Evolutionary conservation across 2,113 vertebrate genomes (phyloP).

Genomic region (Nipponia nippon): DNA sequence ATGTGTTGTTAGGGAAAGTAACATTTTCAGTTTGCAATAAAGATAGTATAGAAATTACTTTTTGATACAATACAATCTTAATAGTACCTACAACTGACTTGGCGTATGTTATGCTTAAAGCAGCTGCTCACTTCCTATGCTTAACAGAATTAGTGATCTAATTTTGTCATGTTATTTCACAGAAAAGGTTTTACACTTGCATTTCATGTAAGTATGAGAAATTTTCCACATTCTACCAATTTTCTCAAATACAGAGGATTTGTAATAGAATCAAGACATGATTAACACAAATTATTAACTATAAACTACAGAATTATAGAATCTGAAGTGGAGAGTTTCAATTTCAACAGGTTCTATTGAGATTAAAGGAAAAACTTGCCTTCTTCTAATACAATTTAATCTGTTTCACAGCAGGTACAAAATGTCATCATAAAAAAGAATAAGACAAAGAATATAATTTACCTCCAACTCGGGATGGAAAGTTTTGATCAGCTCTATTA

Average conservation of each 20-base stretch:
- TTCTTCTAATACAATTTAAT: neutral
- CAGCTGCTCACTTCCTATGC: slow-evolving; percentile 19
- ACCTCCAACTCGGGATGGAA: neutral
- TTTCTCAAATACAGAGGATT: neutral
- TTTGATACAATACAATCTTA: slow-evolving; percentile 24
- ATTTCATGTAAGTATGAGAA: neutral
- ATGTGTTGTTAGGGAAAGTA: neutral
- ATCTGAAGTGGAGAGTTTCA: neutral
- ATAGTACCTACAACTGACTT: slow-evolving; percentile 9
- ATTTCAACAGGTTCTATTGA: neutral
- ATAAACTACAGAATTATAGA: neutral
- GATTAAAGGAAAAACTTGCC: neutral
- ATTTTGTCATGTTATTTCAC: slow-evolving; percentile 49
- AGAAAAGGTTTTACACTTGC: slow-evolving; percentile 11
- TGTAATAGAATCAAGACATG: neutral
- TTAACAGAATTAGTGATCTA: slow-evolving; percentile 56
- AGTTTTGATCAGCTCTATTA: neutral
- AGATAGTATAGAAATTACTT: slow-evolving; percentile 12
- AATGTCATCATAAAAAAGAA: neutral
- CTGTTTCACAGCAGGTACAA: neutral
- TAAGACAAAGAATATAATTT: neutral
- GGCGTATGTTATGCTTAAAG: slow-evolving; percentile 33
- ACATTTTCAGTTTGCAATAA: neutral
- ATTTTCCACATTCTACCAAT: neutral
- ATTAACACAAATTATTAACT: neutral